A percentile compares a stretch with the other conserved stretches of the same genome.
Conservation (phyloP, 2,888 invertebrate species). For the Ligdia adustata region DNA sequence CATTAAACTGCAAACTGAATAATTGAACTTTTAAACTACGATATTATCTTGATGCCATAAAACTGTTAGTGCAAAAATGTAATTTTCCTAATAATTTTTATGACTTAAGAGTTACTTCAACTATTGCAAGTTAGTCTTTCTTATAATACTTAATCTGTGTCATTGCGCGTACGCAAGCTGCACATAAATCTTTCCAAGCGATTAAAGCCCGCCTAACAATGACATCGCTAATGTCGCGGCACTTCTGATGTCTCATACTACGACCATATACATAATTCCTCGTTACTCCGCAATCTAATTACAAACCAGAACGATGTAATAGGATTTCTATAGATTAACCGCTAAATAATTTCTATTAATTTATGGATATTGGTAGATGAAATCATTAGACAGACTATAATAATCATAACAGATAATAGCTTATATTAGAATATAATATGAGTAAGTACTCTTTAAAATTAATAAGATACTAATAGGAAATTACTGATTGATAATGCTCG, state of each 20-base stretch:
- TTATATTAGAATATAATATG: not conserved
- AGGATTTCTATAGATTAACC: conserved; percentile 5
- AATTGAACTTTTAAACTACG: no score
- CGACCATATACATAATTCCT: conserved; percentile 25
- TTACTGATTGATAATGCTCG: no score
- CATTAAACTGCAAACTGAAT: no score
- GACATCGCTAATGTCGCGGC: conserved; percentile 49
- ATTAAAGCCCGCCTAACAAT: conserved; percentile 59
- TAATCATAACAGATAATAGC: not conserved
- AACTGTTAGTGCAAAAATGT: no score
- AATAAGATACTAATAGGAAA: no score
- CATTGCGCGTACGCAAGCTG: not conserved
- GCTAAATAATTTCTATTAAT: conserved; percentile 4
- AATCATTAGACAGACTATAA: conserved; percentile 1
- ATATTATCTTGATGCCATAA: no score
- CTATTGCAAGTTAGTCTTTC: no score
- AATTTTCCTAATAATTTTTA: no score
- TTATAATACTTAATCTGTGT: not conserved
- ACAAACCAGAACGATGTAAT: not conserved
- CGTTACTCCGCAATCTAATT: conserved; percentile 9
- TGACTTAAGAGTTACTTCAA: no score
- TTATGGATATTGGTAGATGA: conserved; percentile 4
- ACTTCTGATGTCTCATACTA: conserved; percentile 45
- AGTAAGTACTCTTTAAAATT: no score
- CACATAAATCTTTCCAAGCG: conserved; percentile 52